These are phyloP conservation scores for Heliconius sara DNA, from an alignment of 2,888 invertebrate genomes.

Conservation along the genomic window DNA sequence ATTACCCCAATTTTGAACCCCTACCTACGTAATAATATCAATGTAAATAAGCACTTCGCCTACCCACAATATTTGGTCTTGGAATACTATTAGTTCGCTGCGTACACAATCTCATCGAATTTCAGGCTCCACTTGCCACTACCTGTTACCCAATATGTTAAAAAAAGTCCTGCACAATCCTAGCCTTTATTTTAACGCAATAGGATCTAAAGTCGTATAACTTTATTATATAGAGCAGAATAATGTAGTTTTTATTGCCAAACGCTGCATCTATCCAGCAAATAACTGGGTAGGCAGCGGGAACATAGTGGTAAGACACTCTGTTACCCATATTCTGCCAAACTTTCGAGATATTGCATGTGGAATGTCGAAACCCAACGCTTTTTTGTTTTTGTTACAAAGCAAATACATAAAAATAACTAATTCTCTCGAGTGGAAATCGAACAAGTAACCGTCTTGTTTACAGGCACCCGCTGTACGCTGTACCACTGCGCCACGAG, in stretches of 20 bases:
- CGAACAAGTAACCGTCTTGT: background rate
- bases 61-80: constrained; percentile 31
- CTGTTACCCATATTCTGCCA: background rate
- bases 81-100: constrained; percentile 21
- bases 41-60: constrained; percentile 29
- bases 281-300: background rate
- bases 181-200: background rate
- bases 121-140: constrained; percentile 10
- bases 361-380: background rate
- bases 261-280: background rate
- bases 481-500: background rate
- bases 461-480: background rate
- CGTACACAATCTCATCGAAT: constrained; percentile 15
- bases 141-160: constrained; percentile 7
- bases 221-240: background rate
- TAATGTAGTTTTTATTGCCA: background rate
- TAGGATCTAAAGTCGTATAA: constrained; percentile 6
- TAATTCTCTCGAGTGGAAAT: background rate
- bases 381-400: background rate
- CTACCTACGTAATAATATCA: constrained; percentile 28
- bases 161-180: background rate
- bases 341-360: too few relatives aligned
- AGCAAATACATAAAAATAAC: background rate
- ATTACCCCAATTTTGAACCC: constrained; percentile 4
- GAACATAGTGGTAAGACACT: background rate